phyloP scores from a whole-genome alignment of 2,888 invertebrate genomes.

The Drosophila pegasa region DNA sequence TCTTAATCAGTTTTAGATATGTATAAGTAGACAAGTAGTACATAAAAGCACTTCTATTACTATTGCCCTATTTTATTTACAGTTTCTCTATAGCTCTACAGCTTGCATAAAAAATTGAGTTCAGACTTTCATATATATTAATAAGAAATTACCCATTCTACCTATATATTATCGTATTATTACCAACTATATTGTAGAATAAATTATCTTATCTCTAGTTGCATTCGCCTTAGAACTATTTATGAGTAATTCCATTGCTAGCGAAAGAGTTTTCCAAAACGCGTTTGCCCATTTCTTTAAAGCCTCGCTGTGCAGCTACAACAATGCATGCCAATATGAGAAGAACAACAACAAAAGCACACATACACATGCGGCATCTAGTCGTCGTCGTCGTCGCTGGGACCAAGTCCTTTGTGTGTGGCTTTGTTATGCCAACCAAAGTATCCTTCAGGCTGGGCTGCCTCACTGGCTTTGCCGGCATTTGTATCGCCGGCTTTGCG shows the following conservation, averaged over 20 bases:
- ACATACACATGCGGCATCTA: slow-evolving; percentile 1
- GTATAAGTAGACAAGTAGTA: background rate
- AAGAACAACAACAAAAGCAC: slow-evolving; percentile 13
- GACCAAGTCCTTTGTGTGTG: slow-evolving; percentile 70
- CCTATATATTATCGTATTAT: too few relatives aligned
- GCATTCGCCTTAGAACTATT: background rate
- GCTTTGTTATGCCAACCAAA: slow-evolving; percentile 73
- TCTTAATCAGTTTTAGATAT: background rate
- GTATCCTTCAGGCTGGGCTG: slow-evolving; percentile 57
- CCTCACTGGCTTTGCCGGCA: slow-evolving; percentile 50
- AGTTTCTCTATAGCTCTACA: background rate
- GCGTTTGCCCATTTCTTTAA: slow-evolving; percentile 15
- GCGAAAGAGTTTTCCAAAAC: slow-evolving; percentile 34
- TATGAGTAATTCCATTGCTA: background rate
- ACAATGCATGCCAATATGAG: slow-evolving; percentile 8
- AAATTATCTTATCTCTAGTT: background rate
- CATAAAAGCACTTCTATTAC: background rate
- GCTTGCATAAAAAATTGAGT: background rate
- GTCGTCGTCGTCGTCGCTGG: slow-evolving; percentile 29
- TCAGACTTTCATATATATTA: background rate
- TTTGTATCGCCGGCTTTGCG: slow-evolving; percentile 48
- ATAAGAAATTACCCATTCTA: too few relatives aligned
- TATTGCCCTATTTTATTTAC: background rate
- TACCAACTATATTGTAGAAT: background rate
- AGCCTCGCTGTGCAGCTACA: slow-evolving; percentile 15